A percentile compares a stretch with the other conserved stretches of the same genome.
Evolutionary conservation across 2,888 invertebrate species (phyloP).

Genomic region (Volucella inflata): DNA sequence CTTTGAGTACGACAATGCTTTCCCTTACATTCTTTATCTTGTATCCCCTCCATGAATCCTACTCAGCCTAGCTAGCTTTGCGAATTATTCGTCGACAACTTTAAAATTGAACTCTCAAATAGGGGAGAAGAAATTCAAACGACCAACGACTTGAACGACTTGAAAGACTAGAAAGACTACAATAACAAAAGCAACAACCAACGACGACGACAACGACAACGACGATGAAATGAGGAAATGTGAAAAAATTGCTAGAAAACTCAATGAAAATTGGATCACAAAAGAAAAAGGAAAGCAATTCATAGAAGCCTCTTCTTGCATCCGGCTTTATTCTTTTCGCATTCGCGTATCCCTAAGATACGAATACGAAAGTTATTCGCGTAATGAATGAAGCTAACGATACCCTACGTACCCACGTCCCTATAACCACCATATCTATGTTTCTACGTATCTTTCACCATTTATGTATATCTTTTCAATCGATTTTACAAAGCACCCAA

Average conservation of each 20-base stretch:
- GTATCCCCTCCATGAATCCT: too few relatives aligned
- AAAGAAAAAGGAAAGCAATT: conserved; percentile 66
- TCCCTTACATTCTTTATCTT: too few relatives aligned
- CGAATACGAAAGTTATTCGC: conserved; percentile 45
- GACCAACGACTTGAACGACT: too few relatives aligned
- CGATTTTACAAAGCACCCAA: conserved; percentile 57
- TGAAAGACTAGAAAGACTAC: too few relatives aligned
- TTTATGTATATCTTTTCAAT: conserved; percentile 17
- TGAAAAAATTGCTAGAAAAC: conserved; percentile 65
- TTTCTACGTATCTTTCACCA: too few relatives aligned
- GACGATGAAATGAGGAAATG: conserved; percentile 56
- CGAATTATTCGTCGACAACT: conserved; percentile 26
- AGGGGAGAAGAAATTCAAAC: neutral
- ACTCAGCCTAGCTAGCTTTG: neutral
- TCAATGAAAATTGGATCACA: conserved; percentile 74
- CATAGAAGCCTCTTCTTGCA: conserved; percentile 49
- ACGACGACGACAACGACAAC: neutral
- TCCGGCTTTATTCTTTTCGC: conserved; percentile 45
- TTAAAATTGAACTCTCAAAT: conserved; percentile 40
- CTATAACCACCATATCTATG: too few relatives aligned
- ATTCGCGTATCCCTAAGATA: conserved; percentile 24
- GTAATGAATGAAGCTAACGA: conserved; percentile 60
- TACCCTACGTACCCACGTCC: neutral
- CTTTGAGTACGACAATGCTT: neutral
- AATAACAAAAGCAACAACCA: too few relatives aligned